phyloP scores from a whole-genome alignment of 2,113 vertebrate genomes.

The Colistium nudipinnis region DNA sequence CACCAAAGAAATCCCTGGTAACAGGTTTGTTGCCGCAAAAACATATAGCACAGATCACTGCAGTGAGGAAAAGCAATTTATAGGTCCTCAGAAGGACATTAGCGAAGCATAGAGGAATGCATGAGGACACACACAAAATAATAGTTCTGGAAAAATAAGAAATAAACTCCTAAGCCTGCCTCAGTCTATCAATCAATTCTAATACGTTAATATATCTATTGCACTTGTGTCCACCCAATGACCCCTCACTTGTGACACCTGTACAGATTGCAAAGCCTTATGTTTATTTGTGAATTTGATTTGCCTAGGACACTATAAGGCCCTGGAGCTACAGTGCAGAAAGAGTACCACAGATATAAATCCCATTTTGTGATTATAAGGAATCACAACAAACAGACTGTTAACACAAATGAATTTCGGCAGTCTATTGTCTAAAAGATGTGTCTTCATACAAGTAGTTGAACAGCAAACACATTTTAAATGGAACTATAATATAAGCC shows the following conservation, averaged over 20 bases:
- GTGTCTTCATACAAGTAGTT: not conserved
- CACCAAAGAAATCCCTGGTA: conserved; percentile 2
- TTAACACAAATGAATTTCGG: conserved; percentile 3
- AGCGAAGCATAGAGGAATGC: conserved; percentile 23
- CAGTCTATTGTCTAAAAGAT: conserved; percentile 20
- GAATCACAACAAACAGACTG: not conserved
- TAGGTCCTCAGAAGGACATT: conserved; percentile 24
- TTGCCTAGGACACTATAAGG: too few relatives aligned
- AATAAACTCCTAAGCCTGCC: too few relatives aligned
- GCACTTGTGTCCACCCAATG: too few relatives aligned
- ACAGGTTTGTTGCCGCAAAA: not conserved
- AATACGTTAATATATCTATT: too few relatives aligned
- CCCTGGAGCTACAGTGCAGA: not conserved
- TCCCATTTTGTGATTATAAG: conserved; percentile 20
- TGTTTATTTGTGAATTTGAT: too few relatives aligned
- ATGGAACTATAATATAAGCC: not conserved
- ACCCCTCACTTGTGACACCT: too few relatives aligned
- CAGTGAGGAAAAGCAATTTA: not conserved
- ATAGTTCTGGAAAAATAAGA: not conserved
- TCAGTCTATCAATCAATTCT: too few relatives aligned
- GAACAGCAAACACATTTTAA: not conserved
- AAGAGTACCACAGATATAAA: not conserved
- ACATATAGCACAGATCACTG: not conserved
- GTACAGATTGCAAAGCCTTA: too few relatives aligned
- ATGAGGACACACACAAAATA: not conserved